phyloP scores from a whole-genome alignment of 2,888 invertebrate species.

The Hemithea aestivaria region DNA sequence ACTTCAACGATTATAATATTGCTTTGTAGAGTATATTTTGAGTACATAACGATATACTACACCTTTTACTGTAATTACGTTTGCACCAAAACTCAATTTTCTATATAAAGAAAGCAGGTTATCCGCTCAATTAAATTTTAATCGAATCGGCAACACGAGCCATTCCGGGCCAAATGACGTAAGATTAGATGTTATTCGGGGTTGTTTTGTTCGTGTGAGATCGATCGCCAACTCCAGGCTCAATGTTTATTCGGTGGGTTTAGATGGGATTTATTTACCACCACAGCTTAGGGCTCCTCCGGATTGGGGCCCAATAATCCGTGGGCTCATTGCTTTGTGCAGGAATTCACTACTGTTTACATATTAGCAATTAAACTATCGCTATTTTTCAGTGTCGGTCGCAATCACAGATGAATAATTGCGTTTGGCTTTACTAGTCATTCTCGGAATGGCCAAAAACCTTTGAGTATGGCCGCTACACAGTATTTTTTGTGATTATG shows the following conservation, averaged over 20 bases:
- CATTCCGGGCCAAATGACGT: slow-evolving; percentile 48
- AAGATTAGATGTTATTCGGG: slow-evolving; percentile 47
- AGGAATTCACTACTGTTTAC: neutral
- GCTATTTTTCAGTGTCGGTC: no score
- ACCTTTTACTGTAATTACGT: no score
- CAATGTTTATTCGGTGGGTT: slow-evolving; percentile 61
- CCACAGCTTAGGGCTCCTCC: slow-evolving; percentile 49
- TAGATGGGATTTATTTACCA: slow-evolving; percentile 59
- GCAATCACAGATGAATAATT: no score
- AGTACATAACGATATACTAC: no score
- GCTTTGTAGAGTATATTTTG: no score
- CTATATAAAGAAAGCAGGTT: slow-evolving; percentile 22
- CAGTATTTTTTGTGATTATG: no score
- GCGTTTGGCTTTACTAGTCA: no score
- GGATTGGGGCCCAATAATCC: slow-evolving; percentile 55
- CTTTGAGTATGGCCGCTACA: no score
- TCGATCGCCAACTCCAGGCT: slow-evolving; percentile 48
- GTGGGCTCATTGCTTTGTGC: slow-evolving; percentile 24
- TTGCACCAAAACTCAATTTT: no score
- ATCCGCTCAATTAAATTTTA: slow-evolving; percentile 40
- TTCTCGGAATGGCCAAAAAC: no score
- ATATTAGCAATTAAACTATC: no score
- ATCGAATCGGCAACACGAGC: slow-evolving; percentile 39
- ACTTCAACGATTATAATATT: no score
- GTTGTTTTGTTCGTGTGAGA: slow-evolving; percentile 44